These are phyloP conservation scores for Epirrhoe tristata DNA, from an alignment of 2,888 invertebrate genomes.

Conservation along the genomic window DNA sequence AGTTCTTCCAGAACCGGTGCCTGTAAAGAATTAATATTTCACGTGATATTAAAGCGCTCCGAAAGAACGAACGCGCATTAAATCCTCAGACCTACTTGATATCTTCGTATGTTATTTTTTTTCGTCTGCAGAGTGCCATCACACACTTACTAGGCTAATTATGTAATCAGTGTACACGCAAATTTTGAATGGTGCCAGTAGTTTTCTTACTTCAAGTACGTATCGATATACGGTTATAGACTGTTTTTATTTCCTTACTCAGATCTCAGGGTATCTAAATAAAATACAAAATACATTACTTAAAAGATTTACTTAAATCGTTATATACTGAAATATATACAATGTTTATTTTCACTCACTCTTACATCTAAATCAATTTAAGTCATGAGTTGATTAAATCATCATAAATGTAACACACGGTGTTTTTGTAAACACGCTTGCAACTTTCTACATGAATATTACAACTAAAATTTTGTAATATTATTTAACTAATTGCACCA, in stretches of 20 bases:
- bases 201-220: conserved; percentile 40
- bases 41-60: conserved; percentile 41
- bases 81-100: conserved; percentile 5
- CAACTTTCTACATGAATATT: conserved; percentile 66
- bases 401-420: conserved; percentile 76
- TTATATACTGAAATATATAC: conserved; percentile 84
- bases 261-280: conserved; percentile 83
- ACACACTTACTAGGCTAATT: neutral
- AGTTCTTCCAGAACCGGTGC: conserved; percentile 70
- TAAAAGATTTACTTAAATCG: conserved; percentile 83
- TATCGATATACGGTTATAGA: conserved; percentile 40
- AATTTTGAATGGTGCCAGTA: conserved; percentile 43
- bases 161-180: conserved; percentile 1
- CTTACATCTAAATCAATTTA: conserved; percentile 79
- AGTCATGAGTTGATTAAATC: conserved; percentile 83
- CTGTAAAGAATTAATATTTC: conserved; percentile 59
- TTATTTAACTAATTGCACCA: conserved; percentile 73
- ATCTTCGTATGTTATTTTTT: neutral
- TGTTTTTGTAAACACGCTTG: conserved; percentile 69
- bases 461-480: conserved; percentile 62
- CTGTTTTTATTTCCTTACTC: conserved; percentile 49
- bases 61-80: conserved; percentile 31
- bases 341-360: conserved; percentile 80
- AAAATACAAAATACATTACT: conserved; percentile 79
- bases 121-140: neutral